Conservation (phyloP, 2,888 invertebrate genomes). For the Drosophila dives region DNA sequence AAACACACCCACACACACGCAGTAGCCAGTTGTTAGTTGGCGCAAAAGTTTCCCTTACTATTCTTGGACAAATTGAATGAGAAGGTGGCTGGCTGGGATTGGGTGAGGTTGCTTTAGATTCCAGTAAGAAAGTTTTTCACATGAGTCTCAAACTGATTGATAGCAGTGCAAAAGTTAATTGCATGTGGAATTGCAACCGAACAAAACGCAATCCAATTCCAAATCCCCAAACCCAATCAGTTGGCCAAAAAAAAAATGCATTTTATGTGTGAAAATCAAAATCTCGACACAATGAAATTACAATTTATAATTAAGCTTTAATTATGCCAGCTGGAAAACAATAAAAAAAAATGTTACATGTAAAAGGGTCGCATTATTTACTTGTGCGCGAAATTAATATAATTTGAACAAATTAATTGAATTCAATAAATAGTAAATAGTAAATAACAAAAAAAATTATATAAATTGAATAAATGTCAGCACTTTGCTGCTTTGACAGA, state of each 20-base stretch:
- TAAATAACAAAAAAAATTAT: not conserved
- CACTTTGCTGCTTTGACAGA: slow-evolving; percentile 2
- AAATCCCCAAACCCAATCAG: slow-evolving; percentile 1
- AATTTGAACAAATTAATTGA: not conserved
- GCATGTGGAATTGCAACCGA: slow-evolving; percentile 53
- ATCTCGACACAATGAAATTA: slow-evolving; percentile 64
- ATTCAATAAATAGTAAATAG: not conserved
- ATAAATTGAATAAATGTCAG: not conserved
- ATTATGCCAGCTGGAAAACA: slow-evolving; percentile 42
- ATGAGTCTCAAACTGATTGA: slow-evolving; percentile 61
- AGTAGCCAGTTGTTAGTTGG: slow-evolving; percentile 48
- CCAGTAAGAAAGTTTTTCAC: slow-evolving; percentile 51
- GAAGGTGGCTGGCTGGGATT: slow-evolving; percentile 34
- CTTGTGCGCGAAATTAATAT: not conserved
- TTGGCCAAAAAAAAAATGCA: slow-evolving; percentile 41
- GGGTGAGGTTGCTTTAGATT: slow-evolving; percentile 11
- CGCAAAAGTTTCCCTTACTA: slow-evolving; percentile 54
- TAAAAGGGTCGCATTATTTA: slow-evolving; percentile 5
- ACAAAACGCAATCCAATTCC: not conserved
- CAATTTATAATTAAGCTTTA: slow-evolving; percentile 73
- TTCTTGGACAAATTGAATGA: slow-evolving; percentile 69
- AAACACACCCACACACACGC: slow-evolving; percentile 49
- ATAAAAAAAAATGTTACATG: not conserved
- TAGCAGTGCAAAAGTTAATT: slow-evolving; percentile 74
- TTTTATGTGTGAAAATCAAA: slow-evolving; percentile 53